Evolutionary conservation across 2,888 invertebrate species (phyloP), one percentile per base, ranked within the genome.

Genomic region (Octonoba sinensis): DNA sequence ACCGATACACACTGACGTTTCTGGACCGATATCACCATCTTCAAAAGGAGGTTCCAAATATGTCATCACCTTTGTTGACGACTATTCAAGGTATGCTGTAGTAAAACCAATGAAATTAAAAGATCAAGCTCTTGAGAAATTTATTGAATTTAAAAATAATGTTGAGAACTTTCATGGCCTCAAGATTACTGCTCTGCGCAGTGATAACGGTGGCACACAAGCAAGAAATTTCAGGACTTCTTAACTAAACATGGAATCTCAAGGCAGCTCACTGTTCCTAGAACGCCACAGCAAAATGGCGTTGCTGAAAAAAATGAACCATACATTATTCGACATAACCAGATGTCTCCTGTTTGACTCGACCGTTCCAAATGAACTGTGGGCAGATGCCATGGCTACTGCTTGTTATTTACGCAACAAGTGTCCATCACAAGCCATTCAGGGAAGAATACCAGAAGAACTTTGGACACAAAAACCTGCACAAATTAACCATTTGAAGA

Each of bases 211-310:
- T 11, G 59, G 59, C 13, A 24, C 20, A 59, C 24, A 59, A 22
- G 59, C 54, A 54, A 54, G 6, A 15, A 54, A 54, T 54, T 54
- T 18, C 18, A 54, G n/a, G 54, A 59, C 24, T 59, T 59, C 44
- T n/a, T 64, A 46, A 44, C n/a, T 11, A 46, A 64, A 44, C 27
- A 64, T n/a, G 64, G 64, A 36, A 64, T 44, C 16, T 22, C 24
- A 22, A n/a, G 54, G 12, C 54, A 54, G 22, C 46, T 36, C 36
- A 62, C 62, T 22, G 36, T 24, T 16, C 62, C 62, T 16, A 27
- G 62, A 44, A 62, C 62, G 36, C 36, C 62, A 62, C n/a, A 62
- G 36, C 62, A 62, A 36, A 62, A 62, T 62, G 47, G 65, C 20
- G 13, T 16, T 18, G 15, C 18, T 47, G 20, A 65, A 22, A n/a